A percentile compares a stretch with the other conserved stretches of the same genome.
Evolutionary conservation across 2,888 invertebrate species (phyloP).

Genomic region (Apamea epomidion): DNA sequence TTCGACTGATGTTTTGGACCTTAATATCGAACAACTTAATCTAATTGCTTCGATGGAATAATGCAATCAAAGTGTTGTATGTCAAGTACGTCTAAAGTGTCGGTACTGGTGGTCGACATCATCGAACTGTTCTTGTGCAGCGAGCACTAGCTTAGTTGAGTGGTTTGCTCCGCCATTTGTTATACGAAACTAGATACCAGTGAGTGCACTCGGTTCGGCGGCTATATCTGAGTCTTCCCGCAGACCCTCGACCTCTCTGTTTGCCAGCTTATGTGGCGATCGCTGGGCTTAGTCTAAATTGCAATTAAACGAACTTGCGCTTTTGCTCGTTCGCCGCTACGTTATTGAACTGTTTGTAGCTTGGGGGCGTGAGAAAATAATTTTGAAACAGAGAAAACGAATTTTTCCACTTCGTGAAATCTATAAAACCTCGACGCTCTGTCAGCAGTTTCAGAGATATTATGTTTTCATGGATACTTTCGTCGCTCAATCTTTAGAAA

Average conservation of each 20-base stretch:
- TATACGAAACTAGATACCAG: conserved; percentile 78
- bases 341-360: conserved; percentile 64
- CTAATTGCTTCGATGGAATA: conserved; percentile 35
- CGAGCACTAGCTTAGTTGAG: conserved; percentile 66
- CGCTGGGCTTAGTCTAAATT: conserved; percentile 84
- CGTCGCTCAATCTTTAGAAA: conserved; percentile 69
- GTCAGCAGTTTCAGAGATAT: conserved; percentile 75
- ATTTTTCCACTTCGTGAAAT: conserved; percentile 58
- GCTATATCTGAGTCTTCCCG: conserved; percentile 76
- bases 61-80: conserved; percentile 44
- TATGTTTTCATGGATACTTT: conserved; percentile 73
- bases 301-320: conserved; percentile 83
- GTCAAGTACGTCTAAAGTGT: conserved; percentile 57
- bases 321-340: conserved; percentile 63
- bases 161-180: conserved; percentile 73
- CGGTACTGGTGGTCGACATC: conserved; percentile 52
- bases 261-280: conserved; percentile 82
- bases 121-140: conserved; percentile 63
- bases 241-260: conserved; percentile 78
- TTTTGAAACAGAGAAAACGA: conserved; percentile 49
- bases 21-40: conserved; percentile 1
- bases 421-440: conserved; percentile 69
- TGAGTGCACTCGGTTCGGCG: conserved; percentile 74
- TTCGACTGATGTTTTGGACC: conserved; percentile 6
- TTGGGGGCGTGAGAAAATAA: conserved; percentile 39